Evolutionary conservation across 2,797 vertebrate species (phyloP), one percentile per base, ranked within the genome.

Genomic region (Xerus rutilus): DNA sequence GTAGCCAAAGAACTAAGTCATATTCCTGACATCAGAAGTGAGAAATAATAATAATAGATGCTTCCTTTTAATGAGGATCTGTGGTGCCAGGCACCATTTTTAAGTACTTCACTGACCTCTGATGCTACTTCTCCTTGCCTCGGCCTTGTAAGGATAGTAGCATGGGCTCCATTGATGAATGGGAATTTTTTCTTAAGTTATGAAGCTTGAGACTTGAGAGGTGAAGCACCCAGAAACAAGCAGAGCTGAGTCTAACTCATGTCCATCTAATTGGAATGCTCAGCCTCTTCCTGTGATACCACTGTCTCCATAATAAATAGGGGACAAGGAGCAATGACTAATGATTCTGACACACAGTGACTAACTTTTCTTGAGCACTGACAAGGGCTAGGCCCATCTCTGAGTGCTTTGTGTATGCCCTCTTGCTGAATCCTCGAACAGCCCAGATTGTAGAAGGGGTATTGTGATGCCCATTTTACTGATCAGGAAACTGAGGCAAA

Each of bases 1-100:
- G 87, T 70, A 32, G 25, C 49, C 73, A 47, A 54, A 86, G 86
- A 94, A 74, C 47, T 76, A 86, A 87, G 30, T 86, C 74, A 67
- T 23, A 32, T 35, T 78, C 54, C 74, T 86, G 47, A 47, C 20
- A 49, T 17, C n/a, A 65, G 35, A 54, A 62, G 30, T 89, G 73
- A 78, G 62, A 81, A 73, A 49, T 21, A 49, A 30, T 86, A 43
- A 45, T 21, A 82, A 30, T 10, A 7, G 6, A 23, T 52, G 18
- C 21, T 69, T 64, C 89, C 43, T 17, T 84, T 69, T 45, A 30
- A 13, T 73, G 43, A n/a, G 11, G 69, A 17, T 21, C 73, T 25
- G 0, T 65, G 62, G 30, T 79, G 21, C 76, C 11, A 32, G 54
- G 62, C 52, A n/a, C 45, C 47, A 4, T 77, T 62, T 39, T 49